Conservation (phyloP, 2,113 vertebrate genomes). For the Gallinago undulata region DNA sequence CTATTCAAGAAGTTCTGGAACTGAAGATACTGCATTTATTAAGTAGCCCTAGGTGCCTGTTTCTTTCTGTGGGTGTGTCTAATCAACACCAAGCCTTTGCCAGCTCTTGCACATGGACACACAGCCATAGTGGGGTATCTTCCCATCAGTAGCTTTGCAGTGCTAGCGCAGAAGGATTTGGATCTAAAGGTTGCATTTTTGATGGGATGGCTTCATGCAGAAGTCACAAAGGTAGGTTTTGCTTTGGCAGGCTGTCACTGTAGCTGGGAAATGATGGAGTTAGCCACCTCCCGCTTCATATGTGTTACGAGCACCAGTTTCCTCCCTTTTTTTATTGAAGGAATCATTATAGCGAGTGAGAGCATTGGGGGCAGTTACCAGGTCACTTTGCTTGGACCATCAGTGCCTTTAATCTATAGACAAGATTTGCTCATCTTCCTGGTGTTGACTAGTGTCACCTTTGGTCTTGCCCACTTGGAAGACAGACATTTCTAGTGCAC, state of each 20-base stretch:
- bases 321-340: not conserved
- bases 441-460: not conserved
- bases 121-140: not conserved
- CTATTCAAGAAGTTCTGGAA: not conserved
- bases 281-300: not conserved
- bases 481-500: not conserved
- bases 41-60: not conserved
- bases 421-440: not conserved
- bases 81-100: not conserved
- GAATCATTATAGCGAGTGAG: not conserved
- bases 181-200: not conserved
- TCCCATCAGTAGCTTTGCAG: not conserved
- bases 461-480: not conserved
- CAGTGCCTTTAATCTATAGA: not conserved
- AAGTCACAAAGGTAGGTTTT: not conserved
- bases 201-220: not conserved
- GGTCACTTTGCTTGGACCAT: not conserved
- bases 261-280: not conserved
- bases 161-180: not conserved
- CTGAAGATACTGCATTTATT: not conserved
- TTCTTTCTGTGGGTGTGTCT: not conserved
- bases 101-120: not conserved
- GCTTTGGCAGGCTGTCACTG: not conserved
- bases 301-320: rapidly evolving
- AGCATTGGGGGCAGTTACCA: not conserved